Evolutionary conservation across 2,113 vertebrate species (phyloP), one percentile per base, ranked within the genome.

Genomic region (Chrysemys picta): DNA sequence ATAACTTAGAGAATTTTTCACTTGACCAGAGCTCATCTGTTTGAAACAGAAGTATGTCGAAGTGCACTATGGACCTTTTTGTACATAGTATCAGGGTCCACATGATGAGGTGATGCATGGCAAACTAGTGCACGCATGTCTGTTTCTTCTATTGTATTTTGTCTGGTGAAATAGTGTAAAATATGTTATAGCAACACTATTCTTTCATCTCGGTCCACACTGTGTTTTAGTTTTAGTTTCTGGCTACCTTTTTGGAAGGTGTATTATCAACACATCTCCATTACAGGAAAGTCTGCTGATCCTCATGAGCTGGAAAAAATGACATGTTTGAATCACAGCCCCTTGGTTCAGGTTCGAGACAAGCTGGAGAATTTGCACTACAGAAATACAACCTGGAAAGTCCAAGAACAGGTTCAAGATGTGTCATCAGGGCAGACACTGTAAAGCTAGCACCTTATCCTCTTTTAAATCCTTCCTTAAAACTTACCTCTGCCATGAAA

Each of bases 401-500:
- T 89, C 75, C 57, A 72, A 0, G 1, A 87, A 13, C 3, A 1
- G 1, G 12, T 3, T 54, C 52, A 62, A 49, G 21, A 47, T 2
- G 2, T 1, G n/a, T 12, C 80, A 86, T 83, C 85, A 59, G 45
- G 35, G 31, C 8, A 89, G 89, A 79, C 2, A 2, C 52, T 76
- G 56, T 27, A 45, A 49, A 72, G 29, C 59, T 16, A 62, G 59
- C 12, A 62, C 59, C 29, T 62, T 62, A 59, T 31, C 29, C 29
- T 8, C 59, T 62, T 78, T 78, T 47, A 78, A 47, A 45, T 47
- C 22, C 24, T 45, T 49, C 76, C 25, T 49, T 49, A 29, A 79
- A 49, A 27, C 14, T 49, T 79, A 17, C 25, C 76, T 49, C 12
- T 79, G 13, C 76, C 4, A 13, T 79, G 45, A 79, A 49, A 11